Conservation (phyloP, 2,113 vertebrate species). For the Chaetodon auriga region DNA sequence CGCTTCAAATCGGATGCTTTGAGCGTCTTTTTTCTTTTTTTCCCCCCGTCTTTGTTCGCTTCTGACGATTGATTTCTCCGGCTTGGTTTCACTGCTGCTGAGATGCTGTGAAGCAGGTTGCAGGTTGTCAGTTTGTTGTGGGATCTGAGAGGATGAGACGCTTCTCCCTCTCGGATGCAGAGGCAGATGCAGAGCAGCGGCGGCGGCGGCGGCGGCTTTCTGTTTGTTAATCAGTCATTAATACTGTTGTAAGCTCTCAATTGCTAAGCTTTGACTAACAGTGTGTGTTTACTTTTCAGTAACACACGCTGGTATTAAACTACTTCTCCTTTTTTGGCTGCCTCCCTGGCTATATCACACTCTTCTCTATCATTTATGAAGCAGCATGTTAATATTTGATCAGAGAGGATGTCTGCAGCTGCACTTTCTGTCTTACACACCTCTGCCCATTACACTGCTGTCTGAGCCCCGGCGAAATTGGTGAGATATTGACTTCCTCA, state of each 20-base stretch:
- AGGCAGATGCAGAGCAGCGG: slow-evolving; percentile 44
- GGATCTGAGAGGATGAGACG: slow-evolving; percentile 26
- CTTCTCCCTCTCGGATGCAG: slow-evolving; percentile 32
- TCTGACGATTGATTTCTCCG: slow-evolving; percentile 48
- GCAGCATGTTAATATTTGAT: slow-evolving; percentile 81
- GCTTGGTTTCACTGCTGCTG: slow-evolving; percentile 40
- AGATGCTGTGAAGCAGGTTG: slow-evolving; percentile 73
- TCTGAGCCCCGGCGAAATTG: slow-evolving; percentile 22
- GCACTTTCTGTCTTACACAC: slow-evolving; percentile 65
- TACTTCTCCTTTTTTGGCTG: slow-evolving; percentile 26
- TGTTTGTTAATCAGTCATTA: slow-evolving; percentile 50
- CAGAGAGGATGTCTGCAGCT: slow-evolving; percentile 66
- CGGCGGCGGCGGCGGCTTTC: slow-evolving; percentile 38
- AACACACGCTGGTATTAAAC: slow-evolving; percentile 26
- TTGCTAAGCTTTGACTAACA: slow-evolving; percentile 14
- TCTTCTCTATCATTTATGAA: slow-evolving; percentile 70
- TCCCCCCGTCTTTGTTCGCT: slow-evolving; percentile 43
- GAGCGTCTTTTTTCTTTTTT: slow-evolving; percentile 31
- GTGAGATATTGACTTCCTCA: slow-evolving; percentile 45
- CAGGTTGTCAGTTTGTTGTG: slow-evolving; percentile 63
- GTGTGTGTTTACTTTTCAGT: slow-evolving; percentile 50
- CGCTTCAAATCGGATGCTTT: slow-evolving; percentile 57
- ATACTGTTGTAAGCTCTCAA: slow-evolving; percentile 47
- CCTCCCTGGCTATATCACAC: slow-evolving; percentile 55
- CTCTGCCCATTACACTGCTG: slow-evolving; percentile 36